Evolutionary conservation across 2,113 vertebrate genomes (phyloP).

Genomic region (Bufo gargarizans): DNA sequence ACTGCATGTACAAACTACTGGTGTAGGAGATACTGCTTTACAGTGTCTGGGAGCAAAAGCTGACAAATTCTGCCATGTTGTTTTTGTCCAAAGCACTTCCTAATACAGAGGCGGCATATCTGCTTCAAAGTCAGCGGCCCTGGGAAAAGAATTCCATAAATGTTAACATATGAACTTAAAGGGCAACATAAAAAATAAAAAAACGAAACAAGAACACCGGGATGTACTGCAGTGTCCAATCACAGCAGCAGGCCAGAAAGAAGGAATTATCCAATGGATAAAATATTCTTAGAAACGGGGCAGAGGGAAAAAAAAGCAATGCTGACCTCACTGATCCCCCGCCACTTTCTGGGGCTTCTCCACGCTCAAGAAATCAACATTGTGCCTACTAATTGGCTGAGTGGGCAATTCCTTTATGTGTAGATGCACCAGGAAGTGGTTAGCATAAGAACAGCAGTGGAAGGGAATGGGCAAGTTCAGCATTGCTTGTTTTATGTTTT

Average conservation of each 20-base stretch:
- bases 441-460: no score
- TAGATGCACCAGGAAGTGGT: no score
- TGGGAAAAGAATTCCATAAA: constrained; percentile 66
- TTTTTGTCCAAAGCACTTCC: constrained; percentile 76
- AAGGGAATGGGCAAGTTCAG: no score
- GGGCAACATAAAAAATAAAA: background rate
- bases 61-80: constrained; percentile 73
- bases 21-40: constrained; percentile 82
- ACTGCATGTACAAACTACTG: constrained; percentile 54
- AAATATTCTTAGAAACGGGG: no score
- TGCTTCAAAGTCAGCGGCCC: constrained; percentile 79
- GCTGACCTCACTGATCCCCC: no score
- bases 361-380: no score
- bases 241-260: background rate
- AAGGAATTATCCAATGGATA: no score
- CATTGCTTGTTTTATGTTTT: no score
- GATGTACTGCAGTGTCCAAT: background rate
- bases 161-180: background rate
- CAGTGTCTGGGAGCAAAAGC: constrained; percentile 75
- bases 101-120: constrained; percentile 80
- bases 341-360: no score
- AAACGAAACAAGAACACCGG: background rate
- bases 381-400: no score
- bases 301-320: no score
- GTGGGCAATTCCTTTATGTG: no score